Evolutionary conservation across 1,140 invertebrate genomes (phyloP), one percentile per base, ranked within the genome.

Genomic region (Procambarus virginalis): DNA sequence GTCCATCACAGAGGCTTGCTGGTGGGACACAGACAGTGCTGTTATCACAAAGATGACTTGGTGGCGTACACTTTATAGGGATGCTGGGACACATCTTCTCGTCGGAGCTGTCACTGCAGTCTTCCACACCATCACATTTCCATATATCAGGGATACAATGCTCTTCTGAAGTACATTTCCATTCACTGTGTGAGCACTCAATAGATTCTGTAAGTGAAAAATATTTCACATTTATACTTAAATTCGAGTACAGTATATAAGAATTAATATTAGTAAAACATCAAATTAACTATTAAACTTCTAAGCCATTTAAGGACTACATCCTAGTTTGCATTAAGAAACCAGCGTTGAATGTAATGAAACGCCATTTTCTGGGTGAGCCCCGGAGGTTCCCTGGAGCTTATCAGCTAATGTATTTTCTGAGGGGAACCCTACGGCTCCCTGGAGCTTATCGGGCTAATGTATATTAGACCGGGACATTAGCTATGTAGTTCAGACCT

Each of bases 21-120:
- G 95, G 94, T 46, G 94, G 93, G 70, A 97, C 95, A 94, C 97
- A 97, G 81, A 94, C 94, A 46, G 95, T 96, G 79, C 94, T 93
- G 91, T 96, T 96, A 93, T 96, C 96, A 93, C 97, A 97, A 22
- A 94, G 89, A 51, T 95, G 94, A 92, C 95, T 94, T 0, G 96
- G 96, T 93, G 95, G 93, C 77, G 94, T 93, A 93, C 96, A 97
- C 45, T 90, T 86, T 6, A 92, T 92, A 34, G 91, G 81, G 79
- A 48, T 46, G 60, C 84, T 82, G 4, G 87, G 86, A 88, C 93
- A 93, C 68, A 92, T 77, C 8, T 92, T 75, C 93, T 96, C 95
- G 93, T 96, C 95, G n/a, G 94, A 94, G 20, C 93, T 93, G 92
- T 95, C 95, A 14, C 93, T 92, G 93, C 95, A 96, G 92, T 96